A percentile compares a stretch with the other conserved stretches of the same genome.
Evolutionary conservation across 2,888 invertebrate genomes (phyloP).

Genomic region (Villa cingulata): DNA sequence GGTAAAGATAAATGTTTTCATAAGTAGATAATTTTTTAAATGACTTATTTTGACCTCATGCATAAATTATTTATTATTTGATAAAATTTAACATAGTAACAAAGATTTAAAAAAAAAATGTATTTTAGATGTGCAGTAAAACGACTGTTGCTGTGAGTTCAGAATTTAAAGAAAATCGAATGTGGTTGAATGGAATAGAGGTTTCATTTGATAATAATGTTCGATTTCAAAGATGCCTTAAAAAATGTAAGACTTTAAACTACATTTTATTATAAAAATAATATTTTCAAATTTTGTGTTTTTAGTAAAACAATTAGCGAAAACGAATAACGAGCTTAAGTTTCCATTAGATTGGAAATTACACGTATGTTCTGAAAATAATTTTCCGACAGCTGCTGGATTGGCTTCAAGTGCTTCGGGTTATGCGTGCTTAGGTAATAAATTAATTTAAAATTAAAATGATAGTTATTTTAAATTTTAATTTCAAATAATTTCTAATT

Average conservation of each 20-base stretch:
- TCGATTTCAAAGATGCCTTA: slow-evolving; percentile 62
- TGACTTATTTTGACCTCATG: no score
- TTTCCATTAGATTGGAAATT: slow-evolving; percentile 51
- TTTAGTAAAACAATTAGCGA: not conserved
- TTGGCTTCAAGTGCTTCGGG: slow-evolving; percentile 97
- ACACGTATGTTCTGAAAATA: slow-evolving; percentile 79
- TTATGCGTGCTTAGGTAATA: slow-evolving; percentile 84
- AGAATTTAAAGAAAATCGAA: slow-evolving; percentile 55
- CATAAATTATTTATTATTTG: no score
- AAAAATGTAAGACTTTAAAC: slow-evolving; percentile 44
- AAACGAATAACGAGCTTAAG: slow-evolving; percentile 16
- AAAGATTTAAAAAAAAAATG: no score
- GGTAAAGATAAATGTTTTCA: slow-evolving; percentile 33
- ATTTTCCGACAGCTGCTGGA: slow-evolving; percentile 97
- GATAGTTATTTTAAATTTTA: not conserved
- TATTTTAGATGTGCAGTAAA: slow-evolving; percentile 64
- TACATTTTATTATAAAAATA: no score
- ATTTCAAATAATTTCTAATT: not conserved
- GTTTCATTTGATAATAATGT: slow-evolving; percentile 59
- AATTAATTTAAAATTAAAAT: no score
- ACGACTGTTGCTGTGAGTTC: slow-evolving; percentile 70
- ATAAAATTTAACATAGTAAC: no score
- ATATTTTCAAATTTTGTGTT: no score
- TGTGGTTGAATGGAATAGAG: slow-evolving; percentile 84
- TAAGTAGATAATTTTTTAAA: no score